Conservation (phyloP, 1,140 invertebrate genomes). For the Drosophila tropicalis region DNA sequence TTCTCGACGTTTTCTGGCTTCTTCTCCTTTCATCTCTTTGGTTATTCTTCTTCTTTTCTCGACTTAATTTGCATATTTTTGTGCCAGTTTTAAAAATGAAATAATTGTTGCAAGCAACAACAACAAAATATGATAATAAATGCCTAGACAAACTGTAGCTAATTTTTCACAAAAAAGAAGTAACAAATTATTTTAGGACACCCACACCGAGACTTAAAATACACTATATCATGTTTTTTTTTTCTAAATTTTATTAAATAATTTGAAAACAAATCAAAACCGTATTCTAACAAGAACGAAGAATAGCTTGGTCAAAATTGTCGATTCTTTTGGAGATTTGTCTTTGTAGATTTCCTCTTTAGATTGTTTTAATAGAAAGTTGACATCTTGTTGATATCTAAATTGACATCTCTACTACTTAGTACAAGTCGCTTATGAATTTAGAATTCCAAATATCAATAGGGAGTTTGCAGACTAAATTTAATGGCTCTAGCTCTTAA, state of each 20-base stretch:
- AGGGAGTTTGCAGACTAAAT: too few species aligned
- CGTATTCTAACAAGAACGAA: too few species aligned
- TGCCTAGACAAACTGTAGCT: constrained; percentile 52
- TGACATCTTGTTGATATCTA: too few species aligned
- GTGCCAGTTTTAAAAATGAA: constrained; percentile 55
- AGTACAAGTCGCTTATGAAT: too few species aligned
- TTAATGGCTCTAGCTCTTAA: too few species aligned
- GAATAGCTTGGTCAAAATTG: too few species aligned
- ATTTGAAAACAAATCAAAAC: neutral
- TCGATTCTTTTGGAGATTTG: too few species aligned
- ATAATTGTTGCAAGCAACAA: constrained; percentile 51
- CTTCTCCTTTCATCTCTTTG: neutral
- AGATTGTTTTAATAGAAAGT: too few species aligned
- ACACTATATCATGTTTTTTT: neutral
- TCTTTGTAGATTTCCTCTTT: too few species aligned
- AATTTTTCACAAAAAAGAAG: constrained; percentile 44
- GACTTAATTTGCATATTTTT: constrained; percentile 72
- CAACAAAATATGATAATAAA: constrained; percentile 57
- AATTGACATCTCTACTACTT: too few species aligned
- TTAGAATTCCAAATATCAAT: too few species aligned
- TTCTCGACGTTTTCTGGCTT: neutral
- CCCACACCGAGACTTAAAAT: neutral
- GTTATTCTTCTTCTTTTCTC: constrained; percentile 26
- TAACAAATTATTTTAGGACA: neutral
- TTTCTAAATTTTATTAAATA: too few species aligned